phyloP scores from a whole-genome alignment of 2,888 invertebrate species.

The Pollenia amentaria region DNA sequence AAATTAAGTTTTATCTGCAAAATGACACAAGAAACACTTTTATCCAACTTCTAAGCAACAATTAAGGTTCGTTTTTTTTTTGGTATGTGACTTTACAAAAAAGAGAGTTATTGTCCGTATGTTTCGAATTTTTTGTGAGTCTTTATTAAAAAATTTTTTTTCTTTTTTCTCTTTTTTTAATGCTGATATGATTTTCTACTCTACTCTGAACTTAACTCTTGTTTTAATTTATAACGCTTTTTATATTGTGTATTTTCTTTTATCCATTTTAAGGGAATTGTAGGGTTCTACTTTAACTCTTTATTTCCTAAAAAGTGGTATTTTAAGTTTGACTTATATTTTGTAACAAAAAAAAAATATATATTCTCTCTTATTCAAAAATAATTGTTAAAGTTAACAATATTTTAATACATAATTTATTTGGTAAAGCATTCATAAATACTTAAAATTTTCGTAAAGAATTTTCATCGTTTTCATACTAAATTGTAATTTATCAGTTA shows the following conservation, averaged over 20 bases:
- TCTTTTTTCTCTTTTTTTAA: not conserved
- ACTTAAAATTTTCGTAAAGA: too few species aligned
- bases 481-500: too few species aligned
- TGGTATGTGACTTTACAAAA: not conserved
- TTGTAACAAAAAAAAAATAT: not conserved
- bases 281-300: not conserved
- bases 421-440: too few species aligned
- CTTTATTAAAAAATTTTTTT: not conserved
- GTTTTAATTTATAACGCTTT: constrained; percentile 62
- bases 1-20: constrained; percentile 63
- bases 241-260: constrained; percentile 40
- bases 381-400: too few species aligned
- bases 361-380: too few species aligned
- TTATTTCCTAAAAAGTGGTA: not conserved
- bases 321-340: not conserved
- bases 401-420: too few species aligned
- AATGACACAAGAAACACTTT: constrained; percentile 26
- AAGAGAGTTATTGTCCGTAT: not conserved
- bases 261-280: not conserved
- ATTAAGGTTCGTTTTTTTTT: constrained; percentile 31
- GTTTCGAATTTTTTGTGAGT: constrained; percentile 15
- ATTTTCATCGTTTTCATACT: too few species aligned
- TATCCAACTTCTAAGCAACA: constrained; percentile 41
- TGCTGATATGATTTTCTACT: constrained; percentile 54
- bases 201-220: constrained; percentile 25